These are phyloP conservation scores for Zoanthus solanderi DNA, from an alignment of 92 coral and sea anemone genomes.

Conservation along the genomic window DNA sequence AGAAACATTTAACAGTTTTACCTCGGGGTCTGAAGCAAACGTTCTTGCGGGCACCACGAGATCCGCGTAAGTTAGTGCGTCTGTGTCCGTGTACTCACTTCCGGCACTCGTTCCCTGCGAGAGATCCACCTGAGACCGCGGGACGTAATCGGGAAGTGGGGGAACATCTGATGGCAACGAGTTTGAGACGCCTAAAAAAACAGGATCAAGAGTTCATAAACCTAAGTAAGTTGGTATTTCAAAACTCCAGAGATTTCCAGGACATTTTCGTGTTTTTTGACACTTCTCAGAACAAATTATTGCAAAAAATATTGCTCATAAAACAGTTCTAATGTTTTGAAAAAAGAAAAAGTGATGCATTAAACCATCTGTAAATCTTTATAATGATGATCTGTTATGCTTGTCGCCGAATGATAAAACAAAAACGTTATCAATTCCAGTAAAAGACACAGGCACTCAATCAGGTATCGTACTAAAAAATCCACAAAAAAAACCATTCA, in stretches of 20 bases:
- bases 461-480: no score
- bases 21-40: conserved; percentile 70
- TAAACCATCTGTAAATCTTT: no score
- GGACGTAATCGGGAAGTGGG: conserved; percentile 68
- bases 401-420: no score
- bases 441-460: no score
- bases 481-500: no score
- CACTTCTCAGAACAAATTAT: no score
- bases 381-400: no score
- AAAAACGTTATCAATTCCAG: no score
- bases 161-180: conserved; percentile 61
- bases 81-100: conserved; percentile 89
- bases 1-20: conserved; percentile 27
- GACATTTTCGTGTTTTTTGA: no score
- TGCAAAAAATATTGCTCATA: no score
- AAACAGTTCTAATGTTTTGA: no score
- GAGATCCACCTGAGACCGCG: conserved; percentile 70
- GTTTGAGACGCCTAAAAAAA: conserved; percentile 36
- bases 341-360: no score
- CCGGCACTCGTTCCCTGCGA: conserved; percentile 71
- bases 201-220: not conserved
- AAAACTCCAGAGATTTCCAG: not conserved
- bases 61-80: conserved; percentile 88
- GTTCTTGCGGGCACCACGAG: conserved; percentile 54
- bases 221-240: not conserved